Base-by-base conservation (phyloP, 2,797 vertebrate genomes). In the Parotocinclus haroldoi region DNA sequence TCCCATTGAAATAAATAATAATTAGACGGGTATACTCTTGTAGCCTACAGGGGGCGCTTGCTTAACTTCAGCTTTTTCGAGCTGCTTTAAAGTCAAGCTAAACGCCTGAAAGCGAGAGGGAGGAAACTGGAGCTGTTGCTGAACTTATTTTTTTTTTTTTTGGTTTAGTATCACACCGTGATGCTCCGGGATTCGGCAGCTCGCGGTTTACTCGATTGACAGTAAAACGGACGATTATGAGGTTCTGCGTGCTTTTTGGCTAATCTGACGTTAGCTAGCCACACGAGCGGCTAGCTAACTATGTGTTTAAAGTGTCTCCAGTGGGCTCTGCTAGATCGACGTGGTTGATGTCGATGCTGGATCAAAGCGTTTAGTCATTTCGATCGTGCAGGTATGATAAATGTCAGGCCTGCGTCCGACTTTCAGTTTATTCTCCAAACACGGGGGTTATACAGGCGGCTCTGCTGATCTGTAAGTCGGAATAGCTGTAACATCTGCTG, bases 21-120 rank as follows among this genome's bases (percentile, higher is more conserved):
- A 42, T 11, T 42, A 9, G 4, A 8, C 40, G 63, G 39, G 18
- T 57, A 8, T 76, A 49, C 58, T 9, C 5, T 7, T 69, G 16
- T 36, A 17, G 38, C 83, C 88, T 76, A 74, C 78, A 87, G 89
- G 82, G 83, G 85, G 85, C 37, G 66, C 73, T 76, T 74, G 66
- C 62, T 39, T 5, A 63, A 65, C 54, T 71, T 19, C 37, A 10
- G 8, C 11, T 12, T 19, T 38, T 37, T 9, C n/a, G n/a, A 11
- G 27, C 10, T 11, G 12, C 51, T 38, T 65, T 65, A 51, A 37
- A 58, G 51, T 46, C 39, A 59, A 76, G 70, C 64, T 37, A 44
- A 66, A 49, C 58, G 44, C 17, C 50, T 18, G 48, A 60, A 54
- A 7, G 27, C 56, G 63, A 40, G 10, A 19, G 18, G 17, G 27